phyloP scores from a whole-genome alignment of 1,140 invertebrate genomes.

The Drosophila dunni region DNA sequence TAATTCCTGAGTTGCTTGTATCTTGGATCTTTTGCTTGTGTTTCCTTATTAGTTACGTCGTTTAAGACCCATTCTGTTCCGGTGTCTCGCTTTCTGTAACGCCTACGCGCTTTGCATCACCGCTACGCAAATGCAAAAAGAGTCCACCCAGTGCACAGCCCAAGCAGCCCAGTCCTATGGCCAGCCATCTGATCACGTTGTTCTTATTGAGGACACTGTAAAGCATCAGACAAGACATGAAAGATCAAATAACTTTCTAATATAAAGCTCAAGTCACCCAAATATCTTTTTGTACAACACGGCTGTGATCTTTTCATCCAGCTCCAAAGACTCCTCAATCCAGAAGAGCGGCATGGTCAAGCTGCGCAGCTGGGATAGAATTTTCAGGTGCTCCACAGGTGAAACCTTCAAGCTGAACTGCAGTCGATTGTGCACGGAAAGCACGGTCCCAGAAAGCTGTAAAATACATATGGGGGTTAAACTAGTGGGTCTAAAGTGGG shows the following conservation, averaged over 20 bases:
- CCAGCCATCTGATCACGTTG: slow-evolving; percentile 52
- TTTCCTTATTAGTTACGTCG: no score
- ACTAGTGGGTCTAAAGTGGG: not conserved
- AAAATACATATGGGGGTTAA: not conserved
- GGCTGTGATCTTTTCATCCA: slow-evolving; percentile 86
- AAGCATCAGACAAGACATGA: not conserved
- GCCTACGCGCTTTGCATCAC: slow-evolving; percentile 42
- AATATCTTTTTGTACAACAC: slow-evolving; percentile 86
- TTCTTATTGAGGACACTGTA: slow-evolving; percentile 41
- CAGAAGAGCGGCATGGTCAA: slow-evolving; percentile 89
- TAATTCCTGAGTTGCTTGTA: no score
- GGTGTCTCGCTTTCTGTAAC: not conserved
- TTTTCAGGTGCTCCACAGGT: slow-evolving; percentile 87
- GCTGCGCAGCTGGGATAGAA: slow-evolving; percentile 87
- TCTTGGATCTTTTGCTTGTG: no score
- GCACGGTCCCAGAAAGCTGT: slow-evolving; percentile 88
- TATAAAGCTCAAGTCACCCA: slow-evolving; percentile 44
- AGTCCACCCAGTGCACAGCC: slow-evolving; percentile 31
- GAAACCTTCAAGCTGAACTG: slow-evolving; percentile 89
- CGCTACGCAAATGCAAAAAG: slow-evolving; percentile 34
- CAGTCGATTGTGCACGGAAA: slow-evolving; percentile 88
- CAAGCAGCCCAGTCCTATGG: slow-evolving; percentile 42
- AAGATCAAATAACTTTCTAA: not conserved
- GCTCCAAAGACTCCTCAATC: slow-evolving; percentile 89
- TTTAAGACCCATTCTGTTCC: not conserved